Percentiles rank a stretch among this genome's conserved stretches.
These are phyloP conservation scores for Enoplosus armatus DNA, from an alignment of 2,797 vertebrate species.

Conservation along the genomic window DNA sequence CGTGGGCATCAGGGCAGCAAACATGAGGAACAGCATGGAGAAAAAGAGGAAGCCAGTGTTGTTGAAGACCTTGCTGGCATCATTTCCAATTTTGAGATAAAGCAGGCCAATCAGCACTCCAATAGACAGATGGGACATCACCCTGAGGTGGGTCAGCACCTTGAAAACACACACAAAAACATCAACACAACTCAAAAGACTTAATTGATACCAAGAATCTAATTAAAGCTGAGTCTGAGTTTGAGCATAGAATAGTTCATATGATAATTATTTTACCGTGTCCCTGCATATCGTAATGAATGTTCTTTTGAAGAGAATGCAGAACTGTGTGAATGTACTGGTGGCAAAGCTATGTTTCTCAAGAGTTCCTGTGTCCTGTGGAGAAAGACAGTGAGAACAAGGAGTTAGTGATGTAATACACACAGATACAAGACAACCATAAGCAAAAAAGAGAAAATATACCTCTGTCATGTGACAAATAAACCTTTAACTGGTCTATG, in stretches of 20 bases:
- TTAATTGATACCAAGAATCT: background rate
- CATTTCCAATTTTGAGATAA: constrained; percentile 96
- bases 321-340: constrained; percentile 95
- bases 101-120: constrained; percentile 97
- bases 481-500: background rate
- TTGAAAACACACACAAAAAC: constrained; percentile 67
- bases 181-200: background rate
- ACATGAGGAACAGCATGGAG: constrained; percentile 99
- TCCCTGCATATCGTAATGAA: constrained; percentile 96
- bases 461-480: background rate
- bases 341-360: constrained; percentile 98
- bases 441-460: background rate
- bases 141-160: constrained; percentile 97
- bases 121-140: constrained; percentile 95
- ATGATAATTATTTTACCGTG: constrained; percentile 82
- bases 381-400: background rate
- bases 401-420: background rate
- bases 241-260: background rate
- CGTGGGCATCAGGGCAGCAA: constrained; percentile 97
- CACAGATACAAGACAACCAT: background rate
- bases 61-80: constrained; percentile 98
- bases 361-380: constrained; percentile 88
- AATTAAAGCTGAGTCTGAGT: background rate
- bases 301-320: constrained; percentile 97
- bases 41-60: constrained; percentile 99